Conservation (phyloP, 2,797 vertebrate species). For the Steatocranus sp. region DNA sequence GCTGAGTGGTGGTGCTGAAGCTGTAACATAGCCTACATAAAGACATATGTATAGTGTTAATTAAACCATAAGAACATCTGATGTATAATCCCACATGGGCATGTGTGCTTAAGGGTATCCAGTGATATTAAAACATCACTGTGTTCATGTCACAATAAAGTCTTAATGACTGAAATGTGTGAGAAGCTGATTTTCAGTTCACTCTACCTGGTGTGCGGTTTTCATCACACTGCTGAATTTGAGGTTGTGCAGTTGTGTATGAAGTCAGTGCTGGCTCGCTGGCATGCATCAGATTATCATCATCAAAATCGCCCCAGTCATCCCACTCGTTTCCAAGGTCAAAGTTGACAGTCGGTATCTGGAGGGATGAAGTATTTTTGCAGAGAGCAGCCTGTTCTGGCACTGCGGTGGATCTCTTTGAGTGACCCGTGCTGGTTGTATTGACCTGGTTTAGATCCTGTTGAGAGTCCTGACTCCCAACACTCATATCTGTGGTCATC, state of each 20-base stretch:
- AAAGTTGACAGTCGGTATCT: constrained; percentile 74
- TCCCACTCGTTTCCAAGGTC: constrained; percentile 83
- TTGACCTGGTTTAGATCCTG: background rate
- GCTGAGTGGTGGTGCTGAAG: constrained; percentile 1
- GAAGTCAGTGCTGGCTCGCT: constrained; percentile 45
- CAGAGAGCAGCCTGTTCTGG: background rate
- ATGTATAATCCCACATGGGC: background rate
- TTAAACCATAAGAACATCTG: background rate
- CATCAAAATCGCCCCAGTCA: constrained; percentile 88
- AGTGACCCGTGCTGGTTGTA: background rate
- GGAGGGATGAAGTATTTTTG: background rate
- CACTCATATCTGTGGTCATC: constrained; percentile 34
- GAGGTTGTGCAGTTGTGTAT: constrained; percentile 4
- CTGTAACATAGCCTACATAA: constrained; percentile 14
- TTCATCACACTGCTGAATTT: constrained; percentile 6
- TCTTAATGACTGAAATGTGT: background rate
- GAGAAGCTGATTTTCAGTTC: background rate
- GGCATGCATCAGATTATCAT: constrained; percentile 78
- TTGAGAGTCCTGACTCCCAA: constrained; percentile 16
- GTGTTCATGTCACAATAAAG: background rate
- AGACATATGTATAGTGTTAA: background rate
- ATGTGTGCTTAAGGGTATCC: background rate
- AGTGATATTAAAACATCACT: background rate
- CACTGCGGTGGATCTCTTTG: background rate
- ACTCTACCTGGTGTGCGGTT: constrained; percentile 18